Base-by-base conservation (phyloP, 2,797 vertebrate genomes). In the Rhyacichthys aspro region DNA sequence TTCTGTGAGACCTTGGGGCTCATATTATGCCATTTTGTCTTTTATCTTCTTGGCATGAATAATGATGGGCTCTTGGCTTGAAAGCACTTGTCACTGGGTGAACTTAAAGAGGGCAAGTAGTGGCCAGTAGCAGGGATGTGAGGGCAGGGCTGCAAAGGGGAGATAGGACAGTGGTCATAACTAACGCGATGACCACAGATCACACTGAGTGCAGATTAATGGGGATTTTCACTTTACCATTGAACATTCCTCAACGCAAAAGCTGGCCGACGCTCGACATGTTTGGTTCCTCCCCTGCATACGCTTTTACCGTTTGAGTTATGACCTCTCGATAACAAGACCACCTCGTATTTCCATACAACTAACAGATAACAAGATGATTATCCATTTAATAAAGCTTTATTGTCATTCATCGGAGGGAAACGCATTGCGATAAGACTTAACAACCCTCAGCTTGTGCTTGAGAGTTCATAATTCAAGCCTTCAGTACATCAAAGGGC, bases 391-490 rank as follows among this genome's bases (percentile, higher is more conserved):
- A 14, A 36, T 44, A 12, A 28, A 8, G 15, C 43, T 36, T n/a
- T 0, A 5, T 39, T 4, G 16, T 43, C 54, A 39, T 19, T 16
- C 53, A 7, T 7, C 15, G 18, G 11, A 12, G 7, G 11, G 18
- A 15, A 54, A 16, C 23, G 15, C 41, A 15, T 17, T 8, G 32
- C 23, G 43, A 5, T 36, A 41, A 28, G 34, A n/a, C 8, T 8
- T 18, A 3, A 28, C 23, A 28, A 16, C 15, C 36, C 18, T 14
- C 0, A 32, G 18, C 33, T 55, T 44, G 6, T 43, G 11, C 5
- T 32, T 60, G 58, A 75, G 58, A 69, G 76, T 59, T 72, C 68
- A 72, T 70, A 67, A 70, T 11, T 72, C 64, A 62, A 23, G 18
- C 11, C 28, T 45, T 44, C 28, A 43, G 12, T 14, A 53, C 18